These are phyloP conservation scores for Drosophila micromelanica DNA, from an alignment of 1,140 invertebrate genomes.

Conservation along the genomic window DNA sequence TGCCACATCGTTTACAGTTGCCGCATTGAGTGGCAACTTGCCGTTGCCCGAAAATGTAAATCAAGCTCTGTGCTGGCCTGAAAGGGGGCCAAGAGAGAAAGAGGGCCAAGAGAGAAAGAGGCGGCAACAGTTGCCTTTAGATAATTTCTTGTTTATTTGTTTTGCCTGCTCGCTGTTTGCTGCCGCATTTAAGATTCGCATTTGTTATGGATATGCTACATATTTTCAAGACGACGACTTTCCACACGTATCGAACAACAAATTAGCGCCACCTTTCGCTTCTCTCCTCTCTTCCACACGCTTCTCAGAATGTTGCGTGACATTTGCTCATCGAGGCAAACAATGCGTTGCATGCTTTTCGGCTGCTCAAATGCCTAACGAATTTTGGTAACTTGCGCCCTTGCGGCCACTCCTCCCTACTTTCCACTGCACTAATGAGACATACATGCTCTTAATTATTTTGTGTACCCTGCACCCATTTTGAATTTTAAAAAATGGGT, in stretches of 20 bases:
- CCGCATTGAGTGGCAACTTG: neutral
- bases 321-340: slow-evolving; percentile 13
- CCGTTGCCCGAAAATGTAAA: neutral
- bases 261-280: slow-evolving; percentile 3
- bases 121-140: neutral
- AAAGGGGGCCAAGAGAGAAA: too few species aligned
- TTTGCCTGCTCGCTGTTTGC: slow-evolving; percentile 3
- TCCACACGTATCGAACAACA: neutral
- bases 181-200: slow-evolving; percentile 8
- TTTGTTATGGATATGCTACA: slow-evolving; percentile 17
- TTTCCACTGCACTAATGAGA: neutral
- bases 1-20: slow-evolving; percentile 21
- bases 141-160: neutral
- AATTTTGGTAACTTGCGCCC: neutral
- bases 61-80: neutral
- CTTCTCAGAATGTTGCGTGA: slow-evolving; percentile 23
- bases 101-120: too few species aligned
- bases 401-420: too few species aligned
- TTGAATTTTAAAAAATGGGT: too few species aligned
- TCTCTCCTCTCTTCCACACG: neutral
- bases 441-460: neutral
- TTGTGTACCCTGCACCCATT: neutral
- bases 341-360: slow-evolving; percentile 39
- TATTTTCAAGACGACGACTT: slow-evolving; percentile 1
- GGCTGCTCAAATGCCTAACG: slow-evolving; percentile 26